A percentile compares a stretch with the other conserved stretches of the same genome.
Conservation (phyloP, 2,113 vertebrate genomes). For the Cepphus grylle region DNA sequence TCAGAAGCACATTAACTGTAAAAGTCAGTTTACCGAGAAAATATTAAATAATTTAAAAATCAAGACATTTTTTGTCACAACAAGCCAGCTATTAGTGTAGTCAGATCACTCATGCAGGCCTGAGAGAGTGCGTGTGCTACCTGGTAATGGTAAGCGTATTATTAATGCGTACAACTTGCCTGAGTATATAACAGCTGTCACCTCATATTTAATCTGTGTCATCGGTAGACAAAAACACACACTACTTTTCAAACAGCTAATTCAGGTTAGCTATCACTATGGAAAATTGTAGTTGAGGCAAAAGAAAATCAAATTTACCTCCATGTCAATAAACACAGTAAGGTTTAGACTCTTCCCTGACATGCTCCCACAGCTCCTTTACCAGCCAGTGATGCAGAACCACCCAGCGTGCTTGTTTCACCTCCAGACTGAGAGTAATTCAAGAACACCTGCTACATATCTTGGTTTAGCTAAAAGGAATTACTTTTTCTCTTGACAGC, state of each 20-base stretch:
- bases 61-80: neutral
- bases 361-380: neutral
- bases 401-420: neutral
- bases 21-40: neutral
- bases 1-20: neutral
- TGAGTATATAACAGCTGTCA: conserved; percentile 10
- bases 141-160: neutral
- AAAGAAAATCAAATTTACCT: neutral
- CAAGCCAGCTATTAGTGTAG: conserved; percentile 10
- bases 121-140: neutral
- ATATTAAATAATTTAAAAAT: conserved; percentile 38
- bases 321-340: neutral
- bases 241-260: neutral
- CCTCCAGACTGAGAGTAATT: neutral
- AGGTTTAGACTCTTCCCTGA: neutral
- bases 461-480: neutral
- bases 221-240: neutral
- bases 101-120: neutral
- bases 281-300: neutral
- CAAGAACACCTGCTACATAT: neutral
- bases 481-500: neutral
- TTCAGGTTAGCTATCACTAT: neutral
- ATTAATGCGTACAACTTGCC: conserved; percentile 17
- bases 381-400: neutral
- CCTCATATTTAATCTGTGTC: neutral